phyloP scores from a whole-genome alignment of 2,797 vertebrate species.

The Coregonus suidteri region DNA sequence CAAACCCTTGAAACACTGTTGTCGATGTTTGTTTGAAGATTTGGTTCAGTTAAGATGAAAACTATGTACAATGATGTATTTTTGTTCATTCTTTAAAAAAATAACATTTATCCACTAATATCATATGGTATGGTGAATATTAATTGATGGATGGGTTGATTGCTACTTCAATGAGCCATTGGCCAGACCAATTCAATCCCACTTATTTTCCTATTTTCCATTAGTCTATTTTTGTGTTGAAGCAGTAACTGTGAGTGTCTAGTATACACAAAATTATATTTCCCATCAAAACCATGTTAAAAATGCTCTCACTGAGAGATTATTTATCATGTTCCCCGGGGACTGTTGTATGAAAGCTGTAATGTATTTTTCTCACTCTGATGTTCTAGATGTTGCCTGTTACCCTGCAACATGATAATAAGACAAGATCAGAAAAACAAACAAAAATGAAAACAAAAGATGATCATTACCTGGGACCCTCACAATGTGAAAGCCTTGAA shows the following conservation, averaged over 20 bases:
- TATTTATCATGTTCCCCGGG: constrained; percentile 1
- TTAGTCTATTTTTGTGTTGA: not conserved
- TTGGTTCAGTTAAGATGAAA: not conserved
- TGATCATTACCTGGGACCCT: not conserved
- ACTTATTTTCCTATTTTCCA: not conserved
- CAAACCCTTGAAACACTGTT: not conserved
- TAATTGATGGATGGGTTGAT: not conserved
- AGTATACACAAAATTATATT: constrained; percentile 22
- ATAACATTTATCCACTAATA: not conserved
- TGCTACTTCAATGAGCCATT: not conserved
- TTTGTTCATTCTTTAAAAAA: not conserved
- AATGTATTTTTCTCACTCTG: constrained; percentile 8
- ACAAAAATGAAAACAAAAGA: not conserved
- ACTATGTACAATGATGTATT: not conserved
- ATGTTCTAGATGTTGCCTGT: not conserved
- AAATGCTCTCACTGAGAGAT: constrained; percentile 18
- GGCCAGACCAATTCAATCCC: not conserved
- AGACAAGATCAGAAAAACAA: not conserved
- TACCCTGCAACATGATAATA: constrained; percentile 5
- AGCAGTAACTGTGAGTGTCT: constrained; percentile 1
- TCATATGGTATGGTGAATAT: not conserved
- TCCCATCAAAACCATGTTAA: constrained; percentile 21
- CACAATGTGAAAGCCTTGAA: not conserved
- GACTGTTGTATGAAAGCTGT: not conserved
- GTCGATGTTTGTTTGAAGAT: not conserved